phyloP scores from a whole-genome alignment of 2,113 vertebrate species.

The Thalassoma bifasciatum region DNA sequence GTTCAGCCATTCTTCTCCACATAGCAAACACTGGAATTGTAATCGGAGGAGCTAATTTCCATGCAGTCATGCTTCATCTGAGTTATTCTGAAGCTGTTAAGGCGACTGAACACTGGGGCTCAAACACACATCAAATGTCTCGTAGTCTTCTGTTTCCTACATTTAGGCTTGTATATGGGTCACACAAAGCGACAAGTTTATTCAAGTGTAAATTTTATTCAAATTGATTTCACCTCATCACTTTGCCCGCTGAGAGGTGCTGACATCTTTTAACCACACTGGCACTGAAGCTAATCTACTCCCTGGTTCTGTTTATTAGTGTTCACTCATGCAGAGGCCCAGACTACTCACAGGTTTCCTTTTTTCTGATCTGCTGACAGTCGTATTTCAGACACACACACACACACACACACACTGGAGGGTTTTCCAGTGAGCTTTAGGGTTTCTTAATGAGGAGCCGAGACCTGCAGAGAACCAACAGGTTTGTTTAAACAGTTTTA shows the following conservation, averaged over 20 bases:
- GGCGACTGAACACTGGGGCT: not conserved
- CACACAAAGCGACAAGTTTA: constrained; percentile 44
- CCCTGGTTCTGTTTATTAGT: constrained; percentile 60
- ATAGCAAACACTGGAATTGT: not conserved
- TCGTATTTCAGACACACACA: constrained; percentile 41
- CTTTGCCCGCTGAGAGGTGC: constrained; percentile 37
- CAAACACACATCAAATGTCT: constrained; percentile 11
- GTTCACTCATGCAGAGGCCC: constrained; percentile 30
- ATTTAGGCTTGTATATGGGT: constrained; percentile 21
- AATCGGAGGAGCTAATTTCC: constrained; percentile 27
- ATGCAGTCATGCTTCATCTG: constrained; percentile 20
- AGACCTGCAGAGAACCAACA: constrained; percentile 58
- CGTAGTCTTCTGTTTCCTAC: constrained; percentile 41
- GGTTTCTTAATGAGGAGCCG: constrained; percentile 65
- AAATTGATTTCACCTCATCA: constrained; percentile 45
- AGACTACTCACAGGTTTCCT: constrained; percentile 48
- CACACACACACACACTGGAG: constrained; percentile 18
- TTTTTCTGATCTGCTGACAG: constrained; percentile 51
- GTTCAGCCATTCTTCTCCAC: constrained; percentile 12
- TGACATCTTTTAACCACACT: constrained; percentile 59
- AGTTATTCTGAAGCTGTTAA: constrained; percentile 13
- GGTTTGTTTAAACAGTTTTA: constrained; percentile 77
- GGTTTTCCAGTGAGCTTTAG: constrained; percentile 54
- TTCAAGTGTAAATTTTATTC: constrained; percentile 34
- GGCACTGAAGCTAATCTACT: constrained; percentile 41